These are phyloP conservation scores for Trissolcus basalis DNA, from an alignment of 1,140 invertebrate species.

Conservation along the genomic window DNA sequence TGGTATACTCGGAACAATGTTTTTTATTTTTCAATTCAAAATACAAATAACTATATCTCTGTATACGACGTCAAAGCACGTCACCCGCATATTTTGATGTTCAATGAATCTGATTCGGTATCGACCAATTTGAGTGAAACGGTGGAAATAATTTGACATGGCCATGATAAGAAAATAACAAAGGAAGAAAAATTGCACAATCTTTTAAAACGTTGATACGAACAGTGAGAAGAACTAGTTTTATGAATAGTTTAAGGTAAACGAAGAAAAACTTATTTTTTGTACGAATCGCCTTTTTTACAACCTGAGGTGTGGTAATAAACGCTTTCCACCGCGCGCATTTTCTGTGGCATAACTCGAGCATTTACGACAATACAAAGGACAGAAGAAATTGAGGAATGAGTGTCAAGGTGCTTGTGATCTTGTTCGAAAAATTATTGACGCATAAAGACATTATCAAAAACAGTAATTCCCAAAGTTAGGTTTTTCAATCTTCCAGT, in stretches of 20 bases:
- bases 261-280: constrained; percentile 22
- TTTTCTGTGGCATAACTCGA: constrained; percentile 58
- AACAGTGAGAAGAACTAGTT: too few species aligned
- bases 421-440: constrained; percentile 45
- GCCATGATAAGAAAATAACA: constrained; percentile 13
- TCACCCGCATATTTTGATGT: too few species aligned
- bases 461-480: background rate
- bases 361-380: constrained; percentile 57
- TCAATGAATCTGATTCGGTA: too few species aligned
- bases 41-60: too few species aligned
- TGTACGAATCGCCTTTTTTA: constrained; percentile 39
- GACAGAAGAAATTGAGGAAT: constrained; percentile 62
- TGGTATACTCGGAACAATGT: too few species aligned
- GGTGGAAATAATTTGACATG: too few species aligned
- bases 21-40: too few species aligned
- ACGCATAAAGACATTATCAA: constrained; percentile 42
- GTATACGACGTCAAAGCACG: too few species aligned
- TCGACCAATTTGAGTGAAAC: too few species aligned
- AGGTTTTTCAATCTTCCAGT: too few species aligned
- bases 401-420: constrained; percentile 57
- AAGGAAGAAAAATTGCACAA: too few species aligned
- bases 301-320: constrained; percentile 42
- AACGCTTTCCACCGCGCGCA: constrained; percentile 47
- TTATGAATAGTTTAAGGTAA: constrained; percentile 5
- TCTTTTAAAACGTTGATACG: too few species aligned